phyloP scores from a whole-genome alignment of 1,140 invertebrate species.

The Drosophila erecta region DNA sequence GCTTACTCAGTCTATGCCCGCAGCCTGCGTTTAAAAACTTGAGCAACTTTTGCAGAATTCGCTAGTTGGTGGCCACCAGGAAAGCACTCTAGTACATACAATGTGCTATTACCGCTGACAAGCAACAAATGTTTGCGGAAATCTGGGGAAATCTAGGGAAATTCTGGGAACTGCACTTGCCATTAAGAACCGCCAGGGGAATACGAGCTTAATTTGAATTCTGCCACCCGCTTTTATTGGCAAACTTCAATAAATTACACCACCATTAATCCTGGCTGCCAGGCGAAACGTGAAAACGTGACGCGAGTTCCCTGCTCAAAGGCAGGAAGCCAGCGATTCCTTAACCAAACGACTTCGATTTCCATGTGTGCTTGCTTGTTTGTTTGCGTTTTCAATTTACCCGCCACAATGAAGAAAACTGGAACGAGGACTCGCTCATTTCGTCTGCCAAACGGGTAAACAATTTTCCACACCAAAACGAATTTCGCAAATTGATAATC shows the following conservation, averaged over 20 bases:
- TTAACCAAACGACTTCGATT: slow-evolving; percentile 60
- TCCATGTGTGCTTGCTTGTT: slow-evolving; percentile 55
- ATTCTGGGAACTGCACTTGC: slow-evolving; percentile 58
- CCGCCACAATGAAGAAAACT: slow-evolving; percentile 19
- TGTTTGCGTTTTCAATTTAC: slow-evolving; percentile 66
- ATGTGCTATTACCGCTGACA: slow-evolving; percentile 38
- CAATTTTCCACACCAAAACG: slow-evolving; percentile 55
- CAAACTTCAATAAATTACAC: slow-evolving; percentile 63
- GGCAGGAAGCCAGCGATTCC: slow-evolving; percentile 47
- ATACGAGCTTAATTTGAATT: slow-evolving; percentile 60
- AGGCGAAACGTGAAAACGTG: slow-evolving; percentile 36
- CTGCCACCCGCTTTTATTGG: slow-evolving; percentile 54
- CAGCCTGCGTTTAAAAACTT: slow-evolving; percentile 62
- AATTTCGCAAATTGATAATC: slow-evolving; percentile 73
- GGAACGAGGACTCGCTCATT: not conserved
- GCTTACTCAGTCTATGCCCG: not conserved
- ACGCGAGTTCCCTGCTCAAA: slow-evolving; percentile 4
- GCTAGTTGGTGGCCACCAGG: slow-evolving; percentile 51
- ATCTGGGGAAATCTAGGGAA: slow-evolving; percentile 54
- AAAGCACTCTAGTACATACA: not conserved
- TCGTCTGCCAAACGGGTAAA: slow-evolving; percentile 39
- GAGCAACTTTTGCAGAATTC: slow-evolving; percentile 64
- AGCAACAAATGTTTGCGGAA: slow-evolving; percentile 66
- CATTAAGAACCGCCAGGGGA: slow-evolving; percentile 37
- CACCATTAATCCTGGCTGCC: slow-evolving; percentile 62